phyloP scores from a whole-genome alignment of 2,888 invertebrate genomes.

The Actias luna region DNA sequence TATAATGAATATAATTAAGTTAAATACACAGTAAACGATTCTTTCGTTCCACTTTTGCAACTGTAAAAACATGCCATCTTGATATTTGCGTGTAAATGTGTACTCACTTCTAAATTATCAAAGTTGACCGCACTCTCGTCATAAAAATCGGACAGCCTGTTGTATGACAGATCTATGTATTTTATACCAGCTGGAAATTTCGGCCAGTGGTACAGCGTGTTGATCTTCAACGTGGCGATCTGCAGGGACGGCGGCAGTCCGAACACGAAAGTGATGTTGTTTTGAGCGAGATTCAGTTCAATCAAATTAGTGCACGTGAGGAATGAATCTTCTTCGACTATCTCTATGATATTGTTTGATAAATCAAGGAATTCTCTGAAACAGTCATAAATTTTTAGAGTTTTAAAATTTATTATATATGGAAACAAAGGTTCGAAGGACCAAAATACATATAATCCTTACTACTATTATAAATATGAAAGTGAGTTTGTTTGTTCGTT shows the following conservation, averaged over 20 bases:
- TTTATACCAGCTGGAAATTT: constrained; percentile 66
- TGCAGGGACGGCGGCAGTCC: constrained; percentile 62
- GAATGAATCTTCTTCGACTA: constrained; percentile 67
- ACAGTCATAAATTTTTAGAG: constrained; percentile 22
- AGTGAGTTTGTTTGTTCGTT: no score
- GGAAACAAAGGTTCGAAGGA: not conserved
- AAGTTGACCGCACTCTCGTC: constrained; percentile 55
- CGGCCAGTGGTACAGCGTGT: constrained; percentile 71
- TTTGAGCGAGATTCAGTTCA: constrained; percentile 72
- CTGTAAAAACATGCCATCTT: not conserved
- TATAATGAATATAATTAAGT: no score
- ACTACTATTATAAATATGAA: no score
- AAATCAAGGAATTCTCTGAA: constrained; percentile 71
- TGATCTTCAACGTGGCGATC: constrained; percentile 65
- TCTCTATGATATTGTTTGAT: constrained; percentile 72
- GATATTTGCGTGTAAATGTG: constrained; percentile 2
- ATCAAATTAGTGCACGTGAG: constrained; percentile 56
- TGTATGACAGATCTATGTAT: constrained; percentile 70
- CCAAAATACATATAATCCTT: not conserved
- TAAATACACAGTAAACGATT: not conserved
- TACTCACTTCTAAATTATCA: constrained; percentile 67
- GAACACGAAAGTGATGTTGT: constrained; percentile 70
- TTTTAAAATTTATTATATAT: not conserved
- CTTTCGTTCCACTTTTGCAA: not conserved
- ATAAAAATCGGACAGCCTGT: constrained; percentile 60